Percentiles rank a stretch among this genome's conserved stretches.
Conservation (phyloP, 2,888 invertebrate species). For the Ochropleura plecta region DNA sequence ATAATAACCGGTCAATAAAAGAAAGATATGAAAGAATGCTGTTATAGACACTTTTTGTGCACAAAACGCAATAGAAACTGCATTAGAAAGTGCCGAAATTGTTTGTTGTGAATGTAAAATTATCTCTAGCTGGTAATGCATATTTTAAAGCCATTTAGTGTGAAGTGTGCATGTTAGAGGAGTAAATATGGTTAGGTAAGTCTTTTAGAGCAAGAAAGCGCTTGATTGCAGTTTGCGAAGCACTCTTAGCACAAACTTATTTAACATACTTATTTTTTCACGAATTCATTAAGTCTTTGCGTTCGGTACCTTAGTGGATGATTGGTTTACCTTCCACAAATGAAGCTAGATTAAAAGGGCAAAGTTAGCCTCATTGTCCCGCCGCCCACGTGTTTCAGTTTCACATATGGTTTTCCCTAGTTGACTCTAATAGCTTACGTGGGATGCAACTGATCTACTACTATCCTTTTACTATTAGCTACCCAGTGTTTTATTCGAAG, state of each 20-base stretch:
- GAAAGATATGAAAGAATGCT: background rate
- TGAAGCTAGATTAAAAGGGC: background rate
- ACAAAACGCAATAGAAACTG: constrained; percentile 25
- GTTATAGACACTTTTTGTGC: constrained; percentile 2
- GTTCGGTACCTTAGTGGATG: background rate
- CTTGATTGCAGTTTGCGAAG: constrained; percentile 1
- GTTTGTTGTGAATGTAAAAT: constrained; percentile 24
- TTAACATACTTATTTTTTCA: background rate
- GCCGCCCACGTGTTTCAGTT: constrained; percentile 42
- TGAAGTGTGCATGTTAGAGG: constrained; percentile 11
- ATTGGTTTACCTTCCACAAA: background rate
- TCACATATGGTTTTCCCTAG: constrained; percentile 2
- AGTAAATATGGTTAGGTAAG: constrained; percentile 22
- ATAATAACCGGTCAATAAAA: background rate
- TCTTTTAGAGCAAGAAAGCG: constrained; percentile 23
- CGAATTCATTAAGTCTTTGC: background rate
- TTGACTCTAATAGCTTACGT: constrained; percentile 23
- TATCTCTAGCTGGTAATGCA: constrained; percentile 22
- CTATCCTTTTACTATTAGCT: constrained; percentile 28
- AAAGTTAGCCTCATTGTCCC: constrained; percentile 6
- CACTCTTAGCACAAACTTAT: background rate
- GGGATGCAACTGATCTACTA: constrained; percentile 32
- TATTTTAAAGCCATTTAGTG: constrained; percentile 27
- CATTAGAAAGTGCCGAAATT: constrained; percentile 43
- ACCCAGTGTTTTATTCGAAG: constrained; percentile 4